Percentiles rank a stretch among this genome's conserved stretches.
These are phyloP conservation scores for Saccopteryx bilineata DNA, from an alignment of 2,113 vertebrate species.

Conservation along the genomic window DNA sequence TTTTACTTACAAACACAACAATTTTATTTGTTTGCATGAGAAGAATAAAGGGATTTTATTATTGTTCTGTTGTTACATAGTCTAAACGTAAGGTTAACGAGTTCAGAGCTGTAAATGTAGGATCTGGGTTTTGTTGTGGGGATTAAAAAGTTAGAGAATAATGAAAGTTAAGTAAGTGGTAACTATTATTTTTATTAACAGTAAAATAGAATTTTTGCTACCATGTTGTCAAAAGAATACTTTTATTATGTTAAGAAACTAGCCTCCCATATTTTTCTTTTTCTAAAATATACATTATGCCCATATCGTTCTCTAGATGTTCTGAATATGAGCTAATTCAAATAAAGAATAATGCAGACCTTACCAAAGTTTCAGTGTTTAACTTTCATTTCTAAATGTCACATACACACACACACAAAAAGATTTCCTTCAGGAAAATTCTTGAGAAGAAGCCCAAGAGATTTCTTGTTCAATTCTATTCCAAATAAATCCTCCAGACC, in stretches of 20 bases:
- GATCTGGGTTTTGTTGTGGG: background rate
- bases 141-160: background rate
- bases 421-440: conserved; percentile 59
- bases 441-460: conserved; percentile 55
- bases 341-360: background rate
- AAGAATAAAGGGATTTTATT: background rate
- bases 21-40: background rate
- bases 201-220: background rate
- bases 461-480: conserved; percentile 61
- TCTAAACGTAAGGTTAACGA: background rate
- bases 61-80: background rate
- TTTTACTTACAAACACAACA: background rate
- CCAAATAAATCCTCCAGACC: conserved; percentile 56
- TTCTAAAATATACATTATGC: conserved; percentile 5
- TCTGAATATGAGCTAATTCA: conserved; percentile 54
- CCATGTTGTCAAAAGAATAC: background rate
- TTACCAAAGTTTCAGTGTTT: conserved; percentile 43
- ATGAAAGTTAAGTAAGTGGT: background rate
- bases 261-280: background rate
- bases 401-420: background rate
- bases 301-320: background rate
- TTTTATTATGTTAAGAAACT: conserved; percentile 44
- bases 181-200: conserved; percentile 29
- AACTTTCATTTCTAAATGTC: conserved; percentile 75
- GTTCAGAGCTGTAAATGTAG: background rate